Conservation (phyloP, 2,113 vertebrate species). For the Hypanus sabinus region DNA sequence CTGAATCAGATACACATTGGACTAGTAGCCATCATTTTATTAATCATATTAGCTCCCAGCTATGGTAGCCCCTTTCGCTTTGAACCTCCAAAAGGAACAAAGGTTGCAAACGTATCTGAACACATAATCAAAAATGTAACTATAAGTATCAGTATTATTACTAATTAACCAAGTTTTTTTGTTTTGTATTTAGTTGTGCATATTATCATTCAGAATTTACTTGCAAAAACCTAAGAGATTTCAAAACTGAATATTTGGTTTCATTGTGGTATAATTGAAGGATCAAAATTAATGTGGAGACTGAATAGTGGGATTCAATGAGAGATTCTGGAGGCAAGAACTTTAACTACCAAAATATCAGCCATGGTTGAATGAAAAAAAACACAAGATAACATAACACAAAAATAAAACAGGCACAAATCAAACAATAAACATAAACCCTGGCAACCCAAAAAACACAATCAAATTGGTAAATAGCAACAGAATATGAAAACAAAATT, state of each 20-base stretch:
- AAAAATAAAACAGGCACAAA: too few species aligned
- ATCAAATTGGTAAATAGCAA: too few species aligned
- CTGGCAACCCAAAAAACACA: too few species aligned
- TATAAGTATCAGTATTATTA: not conserved
- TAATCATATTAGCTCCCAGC: not conserved
- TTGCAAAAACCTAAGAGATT: not conserved
- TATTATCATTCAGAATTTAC: not conserved
- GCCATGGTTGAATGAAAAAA: too few species aligned
- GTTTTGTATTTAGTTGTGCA: not conserved
- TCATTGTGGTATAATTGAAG: not conserved
- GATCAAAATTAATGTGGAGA: not conserved
- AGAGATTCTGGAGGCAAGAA: not conserved
- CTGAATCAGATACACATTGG: not conserved
- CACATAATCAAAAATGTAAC: not conserved
- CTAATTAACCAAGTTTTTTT: not conserved
- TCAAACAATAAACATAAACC: too few species aligned
- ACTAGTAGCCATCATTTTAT: not conserved
- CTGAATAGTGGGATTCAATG: not conserved
- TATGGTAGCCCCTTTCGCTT: not conserved
- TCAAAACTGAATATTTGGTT: not conserved
- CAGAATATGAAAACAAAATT: too few species aligned
- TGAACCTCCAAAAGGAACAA: not conserved
- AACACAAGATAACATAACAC: too few species aligned
- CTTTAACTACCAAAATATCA: not conserved
- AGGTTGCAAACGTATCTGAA: not conserved